phyloP scores from a whole-genome alignment of 2,113 vertebrate genomes.

The Anser cygnoides region DNA sequence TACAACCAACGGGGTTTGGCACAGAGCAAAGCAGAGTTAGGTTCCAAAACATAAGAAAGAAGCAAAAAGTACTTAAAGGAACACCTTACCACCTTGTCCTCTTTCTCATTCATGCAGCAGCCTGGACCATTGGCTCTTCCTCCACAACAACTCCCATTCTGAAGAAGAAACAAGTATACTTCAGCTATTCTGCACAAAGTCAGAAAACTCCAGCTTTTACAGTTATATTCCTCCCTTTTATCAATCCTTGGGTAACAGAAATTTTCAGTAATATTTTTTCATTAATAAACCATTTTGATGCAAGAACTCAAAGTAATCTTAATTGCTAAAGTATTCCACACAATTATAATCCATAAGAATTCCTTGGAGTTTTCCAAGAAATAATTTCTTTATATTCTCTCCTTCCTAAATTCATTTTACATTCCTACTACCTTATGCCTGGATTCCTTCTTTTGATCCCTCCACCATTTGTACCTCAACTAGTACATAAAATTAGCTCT shows the following conservation, averaged over 20 bases:
- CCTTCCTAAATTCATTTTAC: background rate
- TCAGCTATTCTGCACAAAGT: background rate
- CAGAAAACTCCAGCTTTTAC: background rate
- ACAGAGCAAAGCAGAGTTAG: background rate
- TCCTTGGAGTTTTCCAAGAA: background rate
- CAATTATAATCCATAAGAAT: background rate
- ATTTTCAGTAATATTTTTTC: background rate
- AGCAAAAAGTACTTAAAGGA: background rate
- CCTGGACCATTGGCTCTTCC: constrained; percentile 65
- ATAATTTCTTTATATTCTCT: background rate
- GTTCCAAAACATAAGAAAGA: background rate
- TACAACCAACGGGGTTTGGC: background rate
- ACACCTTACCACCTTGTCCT: constrained; percentile 54
- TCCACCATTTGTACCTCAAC: background rate
- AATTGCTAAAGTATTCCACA: background rate
- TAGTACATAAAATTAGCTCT: background rate
- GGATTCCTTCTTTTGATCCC: background rate
- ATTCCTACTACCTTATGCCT: background rate
- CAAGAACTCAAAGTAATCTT: background rate
- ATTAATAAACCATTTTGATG: background rate
- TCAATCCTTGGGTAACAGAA: background rate
- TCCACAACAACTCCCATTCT: constrained; percentile 82
- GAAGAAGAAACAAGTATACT: background rate
- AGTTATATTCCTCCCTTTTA: background rate
- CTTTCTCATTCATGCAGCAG: constrained; percentile 82